Base-by-base conservation (phyloP, 2,888 invertebrate species). In the Agrotis puta region DNA sequence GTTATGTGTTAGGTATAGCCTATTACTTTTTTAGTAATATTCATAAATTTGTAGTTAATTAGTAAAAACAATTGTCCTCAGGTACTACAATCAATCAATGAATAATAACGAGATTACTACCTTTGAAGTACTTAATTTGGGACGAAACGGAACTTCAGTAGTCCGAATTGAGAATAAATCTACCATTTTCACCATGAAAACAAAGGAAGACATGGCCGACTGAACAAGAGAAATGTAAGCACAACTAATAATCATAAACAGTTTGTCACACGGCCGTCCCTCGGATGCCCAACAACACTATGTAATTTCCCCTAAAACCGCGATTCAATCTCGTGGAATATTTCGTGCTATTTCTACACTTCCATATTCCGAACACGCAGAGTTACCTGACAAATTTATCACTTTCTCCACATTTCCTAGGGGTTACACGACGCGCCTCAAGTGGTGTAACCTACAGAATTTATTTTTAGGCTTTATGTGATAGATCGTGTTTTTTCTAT, bases 331-430 rank as follows among this genome's bases (percentile, higher is more conserved):
- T 91, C 91, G 85, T 90, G 91, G 91, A 94, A 94, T 93, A 94
- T 93, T 92, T 91, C 90, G 89, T 88, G 88, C 90, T 91, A 94
- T 93, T 94, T 93, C 90, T 66, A 59, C 57, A 63, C 64, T 89
- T 88, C 85, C 90, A 90, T 90, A 94, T 94, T 93, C 93, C 77
- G 89, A 88, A 91, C 94, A 94, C 94, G 93, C 91, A 91, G 92
- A 84, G 91, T 91, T 92, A 94, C 93, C 93, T 94, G 94, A 92
- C 92, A 93, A 94, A 94, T 94, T 94, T 94, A 94, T 94, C 94
- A 94, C 92, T 93, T 92, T 92, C 88, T 87, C 85, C 90, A 75
- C 88, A 88, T 92, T 91, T 83, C 83, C 87, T 86, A 79, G 79
- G 79, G 84, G 79, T 71, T 70, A 79, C 53, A 51, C 83, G 79